Conservation (phyloP, 2,888 invertebrate species). For the Conops quadrifasciatus region DNA sequence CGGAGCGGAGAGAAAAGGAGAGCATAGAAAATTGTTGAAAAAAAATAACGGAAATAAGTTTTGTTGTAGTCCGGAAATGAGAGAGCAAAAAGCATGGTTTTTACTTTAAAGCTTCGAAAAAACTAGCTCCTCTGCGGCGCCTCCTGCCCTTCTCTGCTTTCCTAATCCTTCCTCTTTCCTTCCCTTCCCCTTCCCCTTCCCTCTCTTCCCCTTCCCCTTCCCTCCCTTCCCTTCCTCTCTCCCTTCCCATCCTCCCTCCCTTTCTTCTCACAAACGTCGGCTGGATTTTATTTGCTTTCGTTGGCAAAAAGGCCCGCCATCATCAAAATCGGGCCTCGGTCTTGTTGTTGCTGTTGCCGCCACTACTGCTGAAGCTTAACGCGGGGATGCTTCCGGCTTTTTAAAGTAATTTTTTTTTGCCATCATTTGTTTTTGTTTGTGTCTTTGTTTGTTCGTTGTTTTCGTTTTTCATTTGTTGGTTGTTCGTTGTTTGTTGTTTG, state of each 20-base stretch:
- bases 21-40: background rate
- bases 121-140: no score
- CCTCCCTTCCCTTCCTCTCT: no score
- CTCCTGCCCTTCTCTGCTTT: no score
- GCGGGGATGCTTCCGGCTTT: background rate
- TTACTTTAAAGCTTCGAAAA: no score
- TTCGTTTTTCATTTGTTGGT: background rate
- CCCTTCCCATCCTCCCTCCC: no score
- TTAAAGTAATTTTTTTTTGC: background rate
- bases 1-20: background rate
- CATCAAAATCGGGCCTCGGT: constrained; percentile 14
- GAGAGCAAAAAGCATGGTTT: background rate
- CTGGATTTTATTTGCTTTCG: no score
- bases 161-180: background rate
- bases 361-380: constrained; percentile 19
- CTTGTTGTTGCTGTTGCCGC: background rate
- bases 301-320: constrained; percentile 15
- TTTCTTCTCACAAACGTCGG: no score
- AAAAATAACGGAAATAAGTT: constrained; percentile 17
- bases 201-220: no score
- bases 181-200: no score
- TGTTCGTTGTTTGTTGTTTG: background rate
- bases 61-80: constrained; percentile 1
- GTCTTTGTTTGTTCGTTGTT: background rate
- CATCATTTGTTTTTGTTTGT: background rate